Evolutionary conservation across 2,888 invertebrate species (phyloP).

Genomic region (Cepaea hortensis): DNA sequence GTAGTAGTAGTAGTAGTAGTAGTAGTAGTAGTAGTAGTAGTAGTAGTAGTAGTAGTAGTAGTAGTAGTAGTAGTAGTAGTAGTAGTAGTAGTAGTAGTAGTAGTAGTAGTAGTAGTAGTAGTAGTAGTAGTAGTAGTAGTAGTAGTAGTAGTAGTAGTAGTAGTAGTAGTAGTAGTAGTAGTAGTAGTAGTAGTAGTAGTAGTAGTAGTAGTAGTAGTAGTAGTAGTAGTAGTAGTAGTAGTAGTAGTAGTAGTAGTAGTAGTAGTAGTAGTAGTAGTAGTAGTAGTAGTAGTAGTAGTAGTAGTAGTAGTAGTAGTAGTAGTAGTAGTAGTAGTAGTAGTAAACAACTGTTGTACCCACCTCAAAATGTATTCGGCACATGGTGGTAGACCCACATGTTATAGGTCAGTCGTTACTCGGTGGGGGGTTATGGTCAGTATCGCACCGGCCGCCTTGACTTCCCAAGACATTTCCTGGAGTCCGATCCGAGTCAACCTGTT

Average conservation of each 20-base stretch:
- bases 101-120: constrained; percentile 1
- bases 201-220: too few relatives aligned
- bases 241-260: background rate
- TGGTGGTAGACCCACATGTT: too few relatives aligned
- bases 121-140: background rate
- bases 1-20: constrained; percentile 21
- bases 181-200: too few relatives aligned
- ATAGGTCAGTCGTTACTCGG: too few relatives aligned
- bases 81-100: background rate
- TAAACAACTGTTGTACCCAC: too few relatives aligned
- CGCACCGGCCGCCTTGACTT: too few relatives aligned
- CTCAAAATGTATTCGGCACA: too few relatives aligned
- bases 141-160: background rate
- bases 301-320: background rate
- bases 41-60: background rate
- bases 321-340: too few relatives aligned
- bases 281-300: background rate
- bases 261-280: constrained; percentile 6
- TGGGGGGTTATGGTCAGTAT: too few relatives aligned
- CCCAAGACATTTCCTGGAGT: too few relatives aligned
- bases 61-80: background rate
- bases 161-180: background rate
- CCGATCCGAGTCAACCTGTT: too few relatives aligned
- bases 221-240: background rate
- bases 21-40: constrained; percentile 24